Evolutionary conservation across 2,888 invertebrate species (phyloP), one percentile per base, ranked within the genome.

Genomic region (Pyrochroa serraticornis): DNA sequence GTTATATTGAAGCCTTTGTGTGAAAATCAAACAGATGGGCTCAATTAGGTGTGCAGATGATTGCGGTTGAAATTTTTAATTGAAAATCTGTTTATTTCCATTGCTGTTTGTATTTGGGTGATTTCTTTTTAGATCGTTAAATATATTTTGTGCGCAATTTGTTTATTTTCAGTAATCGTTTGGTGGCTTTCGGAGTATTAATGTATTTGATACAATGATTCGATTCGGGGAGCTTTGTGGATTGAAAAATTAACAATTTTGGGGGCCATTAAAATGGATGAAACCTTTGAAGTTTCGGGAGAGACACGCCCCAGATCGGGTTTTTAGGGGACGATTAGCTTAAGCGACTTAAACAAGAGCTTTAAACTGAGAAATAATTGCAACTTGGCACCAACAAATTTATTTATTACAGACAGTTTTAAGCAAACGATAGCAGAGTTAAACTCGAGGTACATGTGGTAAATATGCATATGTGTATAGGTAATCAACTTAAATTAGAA

Each of bases 121-220:
- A 41, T 10, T 49, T 45, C 37, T 44, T 44, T 52, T 44, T 37
- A 13, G 52, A 44, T 3, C 22, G 22, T 2, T 22, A 22, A 22
- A 22, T 22, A 22, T 22, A 22, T 33, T 51, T 51, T 42, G 51
- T 42, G 42, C 51, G 35, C 51, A 42, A 49, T 51, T n/a, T 39
- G 44, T 52, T 44, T 52, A 52, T 52, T 52, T 52, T 44, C 36
- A 52, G 52, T 52, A 44, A 52, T 52, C 52, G 45, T 44, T 52
- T 38, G 52, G 38, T 45, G 42, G 52, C 45, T 45, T 35, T 52
- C 45, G 13, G 32, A 43, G 43, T 37, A 37, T 37, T 51, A 51
- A 45, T 45, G 45, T 38, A 44, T 38, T 52, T 52, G 44, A 52
- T 44, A 44, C 43, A 32, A 52, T 38, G 45, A 32, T 33, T 38